Conservation (phyloP, 2,797 vertebrate species). For the Petrocephalus sullivani region DNA sequence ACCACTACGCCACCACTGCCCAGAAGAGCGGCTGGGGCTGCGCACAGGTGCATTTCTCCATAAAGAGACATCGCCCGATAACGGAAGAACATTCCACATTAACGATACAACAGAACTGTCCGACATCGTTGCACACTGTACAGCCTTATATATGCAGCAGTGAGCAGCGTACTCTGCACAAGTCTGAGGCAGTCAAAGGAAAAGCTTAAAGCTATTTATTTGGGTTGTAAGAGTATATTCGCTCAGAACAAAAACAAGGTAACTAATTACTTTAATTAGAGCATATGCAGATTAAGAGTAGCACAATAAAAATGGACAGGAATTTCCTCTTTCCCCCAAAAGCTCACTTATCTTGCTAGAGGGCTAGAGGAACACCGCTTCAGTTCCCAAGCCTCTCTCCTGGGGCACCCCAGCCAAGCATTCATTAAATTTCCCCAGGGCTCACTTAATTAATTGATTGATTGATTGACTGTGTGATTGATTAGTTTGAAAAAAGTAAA, state of each 20-base stretch:
- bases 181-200: not conserved
- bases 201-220: not conserved
- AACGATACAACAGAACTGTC: not conserved
- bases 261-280: not conserved
- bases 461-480: too few relatives aligned
- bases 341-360: not conserved
- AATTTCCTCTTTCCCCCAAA: not conserved
- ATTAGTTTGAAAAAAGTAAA: not conserved
- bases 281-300: not conserved
- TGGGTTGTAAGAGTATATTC: not conserved
- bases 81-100: not conserved
- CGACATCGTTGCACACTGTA: not conserved
- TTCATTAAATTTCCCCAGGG: not conserved
- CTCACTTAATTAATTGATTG: not conserved
- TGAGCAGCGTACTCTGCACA: not conserved
- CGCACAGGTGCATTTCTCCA: not conserved
- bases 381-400: not conserved
- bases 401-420: not conserved
- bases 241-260: not conserved
- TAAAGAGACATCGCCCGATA: not conserved
- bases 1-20: too few relatives aligned
- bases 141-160: not conserved
- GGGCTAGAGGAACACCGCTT: not conserved
- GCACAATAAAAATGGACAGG: not conserved
- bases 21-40: not conserved